phyloP scores from a whole-genome alignment of 2,888 invertebrate species.

The Osmoderma eremita region DNA sequence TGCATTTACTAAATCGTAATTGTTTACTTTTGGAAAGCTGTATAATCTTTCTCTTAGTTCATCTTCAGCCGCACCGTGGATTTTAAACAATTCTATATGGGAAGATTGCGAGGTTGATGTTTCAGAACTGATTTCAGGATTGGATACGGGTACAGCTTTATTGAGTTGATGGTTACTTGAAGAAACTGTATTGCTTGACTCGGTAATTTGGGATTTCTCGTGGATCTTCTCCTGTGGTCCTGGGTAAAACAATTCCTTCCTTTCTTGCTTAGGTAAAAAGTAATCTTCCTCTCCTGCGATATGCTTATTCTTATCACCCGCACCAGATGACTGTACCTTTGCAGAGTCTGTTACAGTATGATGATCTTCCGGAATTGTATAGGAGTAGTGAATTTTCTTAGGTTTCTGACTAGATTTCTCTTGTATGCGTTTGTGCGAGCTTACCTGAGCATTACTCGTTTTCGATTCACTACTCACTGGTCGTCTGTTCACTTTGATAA shows the following conservation, averaged over 20 bases:
- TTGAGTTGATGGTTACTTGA: too few relatives aligned
- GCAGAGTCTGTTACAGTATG: neutral
- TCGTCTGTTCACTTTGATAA: conserved; percentile 13
- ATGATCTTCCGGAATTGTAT: neutral
- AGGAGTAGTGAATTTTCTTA: neutral
- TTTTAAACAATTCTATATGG: too few relatives aligned
- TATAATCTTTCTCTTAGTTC: too few relatives aligned
- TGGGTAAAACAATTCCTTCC: neutral
- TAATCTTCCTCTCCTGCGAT: neutral
- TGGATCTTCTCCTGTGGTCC: too few relatives aligned
- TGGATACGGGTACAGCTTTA: too few relatives aligned
- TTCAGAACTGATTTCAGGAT: too few relatives aligned
- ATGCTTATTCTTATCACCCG: neutral
- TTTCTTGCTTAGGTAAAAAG: conserved; percentile 4
- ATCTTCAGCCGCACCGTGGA: too few relatives aligned
- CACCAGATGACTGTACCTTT: neutral
- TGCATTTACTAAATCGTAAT: neutral
- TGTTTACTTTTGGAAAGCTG: neutral
- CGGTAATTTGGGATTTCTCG: too few relatives aligned
- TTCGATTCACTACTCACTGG: neutral
- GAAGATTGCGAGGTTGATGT: too few relatives aligned
- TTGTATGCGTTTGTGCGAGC: neutral
- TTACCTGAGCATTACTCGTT: too few relatives aligned
- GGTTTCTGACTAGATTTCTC: neutral
- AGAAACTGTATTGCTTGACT: too few relatives aligned